Base-by-base conservation (phyloP, 2,113 vertebrate genomes). In the Echinops telfairi region DNA sequence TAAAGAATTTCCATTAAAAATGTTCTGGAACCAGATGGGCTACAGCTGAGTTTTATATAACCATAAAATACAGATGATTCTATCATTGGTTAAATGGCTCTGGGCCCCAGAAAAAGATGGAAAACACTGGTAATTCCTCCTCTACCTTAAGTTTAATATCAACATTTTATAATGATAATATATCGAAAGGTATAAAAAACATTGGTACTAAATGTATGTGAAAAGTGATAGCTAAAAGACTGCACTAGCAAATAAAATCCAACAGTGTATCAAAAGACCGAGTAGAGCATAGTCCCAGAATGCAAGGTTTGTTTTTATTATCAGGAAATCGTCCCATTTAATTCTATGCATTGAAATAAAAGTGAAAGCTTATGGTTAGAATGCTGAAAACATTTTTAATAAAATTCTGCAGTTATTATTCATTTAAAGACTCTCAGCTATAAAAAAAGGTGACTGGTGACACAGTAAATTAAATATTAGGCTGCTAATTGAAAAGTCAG, bases 31-130 rank as follows among this genome's bases (percentile, higher is more conserved):
- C 3, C 88, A 91, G 84, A 83, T 66, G 71, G 70, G 31, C 16
- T 89, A 36, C 29, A 70, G 66, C 16, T 95, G 90, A 89, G 71
- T 95, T 94, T 95, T 89, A 92, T 76, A 47, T 83, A 89, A 77
- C 9, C 38, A 36, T 53, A 66, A 94, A 36, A 68, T 83, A 68
- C 16, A 31, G 68, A 79, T 90, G 40, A 79, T 78, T 76, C 68
- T 71, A 33, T 76, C 22, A 83, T 70, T 84, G 73, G 22, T 60
- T 57, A 82, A 79, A 62, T 22, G 75, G 77, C 38, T 77, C 86
- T 81, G 11, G n/a, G 86, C 31, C 53, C 47, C 33, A 77, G 81
- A 29, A 84, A 92, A 90, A 47, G 16, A 38, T 31, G 1, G 12
- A 83, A 95, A 93, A 76, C n/a, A n/a, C 80, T n/a, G 36, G 31